Conservation (phyloP, 2,888 invertebrate genomes). For the Volucella bombylans region DNA sequence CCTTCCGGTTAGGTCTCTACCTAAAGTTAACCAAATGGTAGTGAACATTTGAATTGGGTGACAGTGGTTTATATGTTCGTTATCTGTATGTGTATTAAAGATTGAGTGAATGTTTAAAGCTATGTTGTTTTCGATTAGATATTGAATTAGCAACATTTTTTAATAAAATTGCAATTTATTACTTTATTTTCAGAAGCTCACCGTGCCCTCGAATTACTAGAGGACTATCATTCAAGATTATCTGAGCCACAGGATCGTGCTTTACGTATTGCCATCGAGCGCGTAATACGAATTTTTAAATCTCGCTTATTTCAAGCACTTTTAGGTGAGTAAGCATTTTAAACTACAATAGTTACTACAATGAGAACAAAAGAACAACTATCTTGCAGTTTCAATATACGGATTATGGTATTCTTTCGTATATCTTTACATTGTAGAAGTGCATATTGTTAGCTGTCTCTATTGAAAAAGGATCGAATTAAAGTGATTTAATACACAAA, state of each 20-base stretch:
- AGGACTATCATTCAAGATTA: constrained; percentile 98
- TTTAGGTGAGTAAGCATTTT: constrained; percentile 88
- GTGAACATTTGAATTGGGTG: too few relatives aligned
- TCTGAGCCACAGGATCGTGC: constrained; percentile 97
- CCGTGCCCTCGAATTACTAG: constrained; percentile 97
- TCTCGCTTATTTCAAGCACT: constrained; percentile 98
- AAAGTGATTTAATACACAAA: not conserved
- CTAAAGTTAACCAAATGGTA: too few relatives aligned
- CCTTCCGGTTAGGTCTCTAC: too few relatives aligned
- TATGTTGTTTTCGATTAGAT: too few relatives aligned
- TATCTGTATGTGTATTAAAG: too few relatives aligned
- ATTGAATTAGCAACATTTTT: not conserved
- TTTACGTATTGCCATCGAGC: constrained; percentile 96
- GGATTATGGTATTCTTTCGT: too few relatives aligned
- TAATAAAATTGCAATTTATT: constrained; percentile 23
- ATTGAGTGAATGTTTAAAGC: too few relatives aligned
- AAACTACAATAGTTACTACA: not conserved
- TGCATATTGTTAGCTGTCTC: constrained; percentile 13
- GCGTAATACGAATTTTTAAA: constrained; percentile 99
- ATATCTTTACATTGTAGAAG: not conserved
- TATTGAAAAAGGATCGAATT: constrained; percentile 23
- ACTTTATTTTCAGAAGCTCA: constrained; percentile 92
- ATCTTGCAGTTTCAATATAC: too few relatives aligned
- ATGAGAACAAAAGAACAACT: not conserved
- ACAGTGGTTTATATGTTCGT: too few relatives aligned